phyloP scores from a whole-genome alignment of 2,888 invertebrate species.

The Andrena bicolor region DNA sequence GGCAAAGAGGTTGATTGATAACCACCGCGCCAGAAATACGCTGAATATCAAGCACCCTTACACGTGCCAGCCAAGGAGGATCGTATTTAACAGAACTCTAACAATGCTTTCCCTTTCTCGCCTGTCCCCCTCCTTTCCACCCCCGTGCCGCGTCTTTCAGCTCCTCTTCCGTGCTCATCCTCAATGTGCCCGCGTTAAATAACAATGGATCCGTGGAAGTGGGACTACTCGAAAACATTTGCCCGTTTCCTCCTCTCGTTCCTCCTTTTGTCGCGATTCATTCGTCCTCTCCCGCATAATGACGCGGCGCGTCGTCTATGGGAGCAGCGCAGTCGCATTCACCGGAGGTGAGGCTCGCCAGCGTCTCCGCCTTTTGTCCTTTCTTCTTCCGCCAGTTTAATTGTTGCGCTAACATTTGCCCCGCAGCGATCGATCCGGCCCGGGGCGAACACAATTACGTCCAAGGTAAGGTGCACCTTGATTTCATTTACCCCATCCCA shows the following conservation, averaged over 20 bases:
- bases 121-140: constrained; percentile 23
- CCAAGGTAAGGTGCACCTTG: constrained; percentile 53
- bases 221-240: constrained; percentile 74
- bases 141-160: constrained; percentile 47
- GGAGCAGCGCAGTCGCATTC: constrained; percentile 67
- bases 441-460: constrained; percentile 59
- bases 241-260: constrained; percentile 62
- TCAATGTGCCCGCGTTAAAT: constrained; percentile 69
- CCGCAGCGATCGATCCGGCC: constrained; percentile 63
- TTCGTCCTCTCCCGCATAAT: constrained; percentile 74
- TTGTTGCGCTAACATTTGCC: constrained; percentile 74
- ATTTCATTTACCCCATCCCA: constrained; percentile 44
- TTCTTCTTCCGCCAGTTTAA: constrained; percentile 68
- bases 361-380: constrained; percentile 62
- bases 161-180: constrained; percentile 47
- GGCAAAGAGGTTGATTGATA: constrained; percentile 40
- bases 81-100: constrained; percentile 73
- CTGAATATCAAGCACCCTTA: constrained; percentile 47
- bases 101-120: constrained; percentile 70
- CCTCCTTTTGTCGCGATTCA: constrained; percentile 74
- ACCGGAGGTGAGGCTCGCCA: constrained; percentile 49
- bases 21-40: constrained; percentile 45
- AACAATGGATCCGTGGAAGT: constrained; percentile 73
- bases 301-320: constrained; percentile 71
- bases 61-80: constrained; percentile 54